Evolutionary conservation across 2,888 invertebrate species (phyloP).

Genomic region (Epirrhoe alternata): DNA sequence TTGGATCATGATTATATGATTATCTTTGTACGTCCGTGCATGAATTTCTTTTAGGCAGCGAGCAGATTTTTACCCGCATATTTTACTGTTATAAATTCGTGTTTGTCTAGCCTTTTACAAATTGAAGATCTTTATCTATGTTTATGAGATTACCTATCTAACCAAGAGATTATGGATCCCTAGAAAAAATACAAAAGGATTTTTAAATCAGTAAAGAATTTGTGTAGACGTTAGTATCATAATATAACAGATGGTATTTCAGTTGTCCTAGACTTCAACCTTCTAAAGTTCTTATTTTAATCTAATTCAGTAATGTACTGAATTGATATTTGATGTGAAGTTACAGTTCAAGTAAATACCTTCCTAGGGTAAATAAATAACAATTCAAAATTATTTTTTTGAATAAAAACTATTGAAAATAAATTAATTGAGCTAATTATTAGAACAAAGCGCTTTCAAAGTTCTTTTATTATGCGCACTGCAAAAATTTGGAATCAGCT

Average conservation of each 20-base stretch:
- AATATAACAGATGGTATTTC: neutral
- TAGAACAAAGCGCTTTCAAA: too few relatives aligned
- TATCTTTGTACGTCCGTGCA: conserved; percentile 46
- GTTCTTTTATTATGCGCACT: too few relatives aligned
- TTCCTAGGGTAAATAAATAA: neutral
- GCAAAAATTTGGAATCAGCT: too few relatives aligned
- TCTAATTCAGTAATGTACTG: neutral
- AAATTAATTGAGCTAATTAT: too few relatives aligned
- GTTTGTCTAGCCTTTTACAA: conserved; percentile 18
- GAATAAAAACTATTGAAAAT: neutral
- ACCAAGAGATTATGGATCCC: neutral
- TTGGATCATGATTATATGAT: conserved; percentile 62
- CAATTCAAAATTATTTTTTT: neutral
- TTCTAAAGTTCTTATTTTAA: neutral
- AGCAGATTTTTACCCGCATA: conserved; percentile 15
- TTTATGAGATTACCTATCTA: conserved; percentile 16
- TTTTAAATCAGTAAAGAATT: neutral
- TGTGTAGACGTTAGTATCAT: neutral
- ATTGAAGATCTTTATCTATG: conserved; percentile 21
- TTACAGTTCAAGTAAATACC: neutral
- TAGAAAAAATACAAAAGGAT: neutral
- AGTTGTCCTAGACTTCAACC: neutral
- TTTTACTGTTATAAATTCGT: conserved; percentile 11
- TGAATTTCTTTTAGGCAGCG: conserved; percentile 34
- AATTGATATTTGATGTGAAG: neutral